Percentiles rank a stretch among this genome's conserved stretches.
These are phyloP conservation scores for Lydus trimaculatus DNA, from an alignment of 2,888 invertebrate genomes.

Conservation along the genomic window DNA sequence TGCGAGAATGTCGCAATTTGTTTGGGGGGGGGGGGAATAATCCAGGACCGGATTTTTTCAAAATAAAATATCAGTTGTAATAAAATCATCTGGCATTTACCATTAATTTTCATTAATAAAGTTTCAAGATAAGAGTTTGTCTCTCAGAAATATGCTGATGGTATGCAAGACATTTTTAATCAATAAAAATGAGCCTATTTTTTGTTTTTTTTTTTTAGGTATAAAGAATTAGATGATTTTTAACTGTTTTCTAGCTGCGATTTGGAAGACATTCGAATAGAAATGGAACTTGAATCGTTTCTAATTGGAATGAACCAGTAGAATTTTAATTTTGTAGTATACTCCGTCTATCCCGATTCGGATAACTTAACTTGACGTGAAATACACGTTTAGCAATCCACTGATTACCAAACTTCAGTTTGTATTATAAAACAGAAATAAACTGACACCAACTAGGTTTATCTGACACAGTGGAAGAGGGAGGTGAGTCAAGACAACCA, in stretches of 20 bases:
- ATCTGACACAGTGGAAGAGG: too few species aligned
- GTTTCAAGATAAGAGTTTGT: conserved; percentile 24
- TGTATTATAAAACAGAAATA: too few species aligned
- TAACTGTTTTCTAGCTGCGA: too few species aligned
- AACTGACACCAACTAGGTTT: too few species aligned
- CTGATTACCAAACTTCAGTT: too few species aligned
- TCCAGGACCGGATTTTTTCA: neutral
- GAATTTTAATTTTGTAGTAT: too few species aligned
- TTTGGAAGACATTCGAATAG: neutral
- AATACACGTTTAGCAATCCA: too few species aligned
- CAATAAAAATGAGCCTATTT: conserved; percentile 21
- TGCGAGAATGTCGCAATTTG: neutral
- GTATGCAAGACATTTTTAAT: conserved; percentile 27
- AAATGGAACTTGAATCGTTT: conserved; percentile 20
- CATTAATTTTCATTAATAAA: conserved; percentile 30
- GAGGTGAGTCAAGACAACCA: too few species aligned
- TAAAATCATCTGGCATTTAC: conserved; percentile 24
- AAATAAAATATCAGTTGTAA: conserved; percentile 25
- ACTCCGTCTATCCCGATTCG: too few species aligned
- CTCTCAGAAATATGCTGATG: conserved; percentile 25
- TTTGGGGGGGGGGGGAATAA: too few species aligned
- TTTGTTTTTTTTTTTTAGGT: conserved; percentile 18
- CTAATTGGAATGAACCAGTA: conserved; percentile 1
- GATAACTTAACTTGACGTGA: too few species aligned
- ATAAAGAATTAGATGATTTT: conserved; percentile 1